Percentiles rank a stretch among this genome's conserved stretches.
phyloP scores from a whole-genome alignment of 2,888 invertebrate species.

The Girardia tigrina region DNA sequence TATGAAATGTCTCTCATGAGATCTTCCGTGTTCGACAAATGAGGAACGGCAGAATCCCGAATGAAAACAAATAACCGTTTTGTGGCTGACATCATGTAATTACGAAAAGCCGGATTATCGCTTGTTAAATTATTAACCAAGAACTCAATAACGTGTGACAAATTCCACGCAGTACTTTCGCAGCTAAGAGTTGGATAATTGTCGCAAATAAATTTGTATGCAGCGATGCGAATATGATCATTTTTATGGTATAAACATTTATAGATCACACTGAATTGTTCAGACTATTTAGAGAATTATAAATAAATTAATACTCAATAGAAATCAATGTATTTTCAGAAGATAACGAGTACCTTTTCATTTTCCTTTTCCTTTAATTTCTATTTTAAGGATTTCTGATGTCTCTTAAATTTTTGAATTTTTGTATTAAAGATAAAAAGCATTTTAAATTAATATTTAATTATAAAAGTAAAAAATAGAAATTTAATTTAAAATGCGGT shows the following conservation, averaged over 20 bases:
- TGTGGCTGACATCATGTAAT: neutral
- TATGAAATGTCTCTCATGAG: neutral
- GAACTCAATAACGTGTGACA: neutral
- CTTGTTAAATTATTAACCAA: neutral
- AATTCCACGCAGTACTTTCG: neutral
- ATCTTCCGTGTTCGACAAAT: neutral
- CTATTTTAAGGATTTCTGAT: no score
- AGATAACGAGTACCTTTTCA: no score
- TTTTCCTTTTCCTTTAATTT: no score
- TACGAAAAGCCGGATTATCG: neutral
- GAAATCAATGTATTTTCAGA: no score
- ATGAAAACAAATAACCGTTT: neutral
- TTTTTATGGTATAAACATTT: neutral
- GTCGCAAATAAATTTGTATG: conserved; percentile 12
- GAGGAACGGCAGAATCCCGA: neutral
- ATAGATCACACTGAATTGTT: neutral
- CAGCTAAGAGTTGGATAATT: neutral
- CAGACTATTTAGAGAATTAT: no score
- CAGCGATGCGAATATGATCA: neutral
- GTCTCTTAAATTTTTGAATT: no score
- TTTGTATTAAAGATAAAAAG: no score
- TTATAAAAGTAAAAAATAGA: no score
- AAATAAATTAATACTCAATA: no score
- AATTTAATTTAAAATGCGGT: no score
- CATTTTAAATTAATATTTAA: no score